Conservation (phyloP, 2,113 vertebrate species). For the Microcebus griseorufus region DNA sequence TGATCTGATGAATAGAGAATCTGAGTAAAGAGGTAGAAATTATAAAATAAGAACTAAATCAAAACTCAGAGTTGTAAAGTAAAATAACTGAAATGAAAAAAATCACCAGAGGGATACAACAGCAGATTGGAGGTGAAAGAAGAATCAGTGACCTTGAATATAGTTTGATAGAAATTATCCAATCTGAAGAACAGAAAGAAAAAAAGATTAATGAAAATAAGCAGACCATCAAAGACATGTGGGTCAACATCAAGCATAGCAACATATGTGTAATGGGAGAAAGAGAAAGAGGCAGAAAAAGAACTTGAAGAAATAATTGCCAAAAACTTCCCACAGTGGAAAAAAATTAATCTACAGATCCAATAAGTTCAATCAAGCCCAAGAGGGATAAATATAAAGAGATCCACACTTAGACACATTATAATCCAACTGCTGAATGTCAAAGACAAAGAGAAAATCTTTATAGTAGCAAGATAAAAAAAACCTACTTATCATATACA, state of each 20-base stretch:
- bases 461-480: background rate
- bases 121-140: background rate
- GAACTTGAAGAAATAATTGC: background rate
- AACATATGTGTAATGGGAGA: background rate
- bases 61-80: background rate
- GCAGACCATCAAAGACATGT: background rate
- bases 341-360: background rate
- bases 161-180: background rate
- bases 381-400: background rate
- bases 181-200: background rate
- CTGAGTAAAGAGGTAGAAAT: background rate
- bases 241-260: background rate
- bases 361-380: background rate
- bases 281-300: background rate
- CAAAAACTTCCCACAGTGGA: background rate
- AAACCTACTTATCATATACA: background rate
- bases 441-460: slow-evolving; percentile 5
- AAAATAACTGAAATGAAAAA: background rate
- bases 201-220: background rate
- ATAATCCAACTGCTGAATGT: background rate
- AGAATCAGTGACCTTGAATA: background rate
- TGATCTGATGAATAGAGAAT: background rate
- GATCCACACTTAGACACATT: background rate
- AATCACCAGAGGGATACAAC: background rate
- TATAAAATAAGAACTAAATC: background rate